Evolutionary conservation across 2,797 vertebrate species (phyloP).

Genomic region (Cossypha dichroa): DNA sequence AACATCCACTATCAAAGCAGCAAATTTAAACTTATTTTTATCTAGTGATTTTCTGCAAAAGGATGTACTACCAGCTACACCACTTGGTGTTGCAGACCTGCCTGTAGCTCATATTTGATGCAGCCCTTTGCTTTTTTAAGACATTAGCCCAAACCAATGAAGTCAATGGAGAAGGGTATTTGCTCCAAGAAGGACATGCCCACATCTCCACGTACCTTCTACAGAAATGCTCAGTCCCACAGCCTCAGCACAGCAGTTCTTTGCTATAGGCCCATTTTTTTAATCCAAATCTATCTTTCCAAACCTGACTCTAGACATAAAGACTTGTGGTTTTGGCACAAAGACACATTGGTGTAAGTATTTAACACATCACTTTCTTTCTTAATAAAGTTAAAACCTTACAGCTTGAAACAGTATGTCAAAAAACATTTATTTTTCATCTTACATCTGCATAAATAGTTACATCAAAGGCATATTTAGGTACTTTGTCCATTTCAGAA

Average conservation of each 20-base stretch:
- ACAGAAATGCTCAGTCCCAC: not conserved
- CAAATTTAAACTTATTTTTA: not conserved
- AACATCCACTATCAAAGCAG: not conserved
- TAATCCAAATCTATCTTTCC: not conserved
- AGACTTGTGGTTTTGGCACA: not conserved
- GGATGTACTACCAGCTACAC: not conserved
- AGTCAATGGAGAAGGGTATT: not conserved
- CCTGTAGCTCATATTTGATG: not conserved
- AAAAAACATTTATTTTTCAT: not conserved
- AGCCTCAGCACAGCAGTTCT: not conserved
- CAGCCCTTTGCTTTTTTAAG: not conserved
- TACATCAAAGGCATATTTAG: conserved; percentile 15
- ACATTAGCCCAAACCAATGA: not conserved
- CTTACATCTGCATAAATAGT: not conserved
- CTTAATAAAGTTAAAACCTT: not conserved
- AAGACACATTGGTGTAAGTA: not conserved
- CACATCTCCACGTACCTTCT: not conserved
- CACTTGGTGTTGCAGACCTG: not conserved
- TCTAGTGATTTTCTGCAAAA: not conserved
- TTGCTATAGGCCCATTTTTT: not conserved
- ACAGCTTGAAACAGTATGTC: not conserved
- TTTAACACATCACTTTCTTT: not conserved
- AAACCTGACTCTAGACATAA: not conserved
- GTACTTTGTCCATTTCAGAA: not conserved
- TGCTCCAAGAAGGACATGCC: not conserved